A percentile compares a stretch with the other conserved stretches of the same genome.
These are phyloP conservation scores for Phaonia tiefii DNA, from an alignment of 2,888 invertebrate genomes.

Conservation along the genomic window DNA sequence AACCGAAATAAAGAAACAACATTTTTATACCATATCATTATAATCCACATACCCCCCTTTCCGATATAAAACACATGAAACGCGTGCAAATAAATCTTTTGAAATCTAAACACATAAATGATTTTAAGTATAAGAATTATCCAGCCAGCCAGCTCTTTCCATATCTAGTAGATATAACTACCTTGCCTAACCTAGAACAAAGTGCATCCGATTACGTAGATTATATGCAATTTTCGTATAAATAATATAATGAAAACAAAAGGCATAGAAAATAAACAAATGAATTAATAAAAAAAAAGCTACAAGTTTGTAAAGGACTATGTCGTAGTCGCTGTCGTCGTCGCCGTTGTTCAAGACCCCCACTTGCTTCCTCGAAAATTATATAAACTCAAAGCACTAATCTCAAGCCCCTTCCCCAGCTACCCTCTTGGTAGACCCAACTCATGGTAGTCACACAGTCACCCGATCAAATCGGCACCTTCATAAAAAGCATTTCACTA, in stretches of 20 bases:
- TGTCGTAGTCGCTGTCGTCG: not conserved
- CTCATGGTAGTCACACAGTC: not conserved
- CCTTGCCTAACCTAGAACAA: not conserved
- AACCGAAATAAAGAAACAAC: not conserved
- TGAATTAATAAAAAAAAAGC: not conserved
- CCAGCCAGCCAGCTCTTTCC: not conserved
- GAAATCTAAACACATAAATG: not conserved
- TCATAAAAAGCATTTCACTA: no score
- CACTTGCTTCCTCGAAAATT: conserved; percentile 1
- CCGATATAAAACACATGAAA: not conserved
- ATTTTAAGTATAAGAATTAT: not conserved
- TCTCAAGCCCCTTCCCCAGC: not conserved
- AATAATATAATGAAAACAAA: not conserved
- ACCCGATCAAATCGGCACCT: no score
- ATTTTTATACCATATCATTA: conserved; percentile 22
- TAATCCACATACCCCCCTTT: not conserved
- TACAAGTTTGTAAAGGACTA: not conserved
- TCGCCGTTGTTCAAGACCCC: not conserved
- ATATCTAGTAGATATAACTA: no score
- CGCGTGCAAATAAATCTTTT: not conserved
- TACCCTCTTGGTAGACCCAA: not conserved
- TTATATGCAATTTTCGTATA: not conserved
- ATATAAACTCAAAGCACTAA: not conserved
- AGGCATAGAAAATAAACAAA: not conserved
- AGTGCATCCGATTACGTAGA: conserved; percentile 3